Percentiles rank a stretch among this genome's conserved stretches.
Conservation (phyloP, 2,888 invertebrate species). For the Xestia ashworthii region DNA sequence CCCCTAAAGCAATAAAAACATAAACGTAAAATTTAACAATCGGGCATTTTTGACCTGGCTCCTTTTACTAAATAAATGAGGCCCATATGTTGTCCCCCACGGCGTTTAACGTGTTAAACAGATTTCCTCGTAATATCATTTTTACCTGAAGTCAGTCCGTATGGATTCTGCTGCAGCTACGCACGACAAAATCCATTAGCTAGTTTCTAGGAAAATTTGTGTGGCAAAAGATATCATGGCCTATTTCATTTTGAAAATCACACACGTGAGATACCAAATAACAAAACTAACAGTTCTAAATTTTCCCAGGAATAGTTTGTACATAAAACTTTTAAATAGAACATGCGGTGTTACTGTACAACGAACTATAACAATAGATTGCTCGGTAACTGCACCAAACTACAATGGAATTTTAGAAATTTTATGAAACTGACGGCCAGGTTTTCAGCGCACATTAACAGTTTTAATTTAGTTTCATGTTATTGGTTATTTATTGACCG, state of each 20-base stretch:
- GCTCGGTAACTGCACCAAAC: slow-evolving; percentile 36
- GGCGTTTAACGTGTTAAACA: no score
- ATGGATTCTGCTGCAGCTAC: slow-evolving; percentile 6
- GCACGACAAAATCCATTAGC: slow-evolving; percentile 20
- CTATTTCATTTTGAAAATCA: slow-evolving; percentile 3
- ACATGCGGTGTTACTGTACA: slow-evolving; percentile 38
- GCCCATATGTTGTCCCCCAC: no score
- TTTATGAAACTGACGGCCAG: slow-evolving; percentile 40
- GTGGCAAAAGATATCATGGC: neutral
- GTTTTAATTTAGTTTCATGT: slow-evolving; percentile 21
- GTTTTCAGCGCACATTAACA: slow-evolving; percentile 24
- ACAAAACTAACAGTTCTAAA: slow-evolving; percentile 23
- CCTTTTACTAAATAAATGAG: no score
- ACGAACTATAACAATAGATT: slow-evolving; percentile 50
- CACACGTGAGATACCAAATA: slow-evolving; percentile 15
- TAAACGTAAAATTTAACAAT: no score
- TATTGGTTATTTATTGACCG: slow-evolving; percentile 27
- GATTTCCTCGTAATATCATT: neutral
- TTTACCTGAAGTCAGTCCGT: neutral
- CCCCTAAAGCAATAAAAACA: no score
- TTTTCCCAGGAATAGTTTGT: slow-evolving; percentile 31
- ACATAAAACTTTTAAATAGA: slow-evolving; percentile 52
- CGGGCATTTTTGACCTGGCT: no score
- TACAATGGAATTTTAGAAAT: slow-evolving; percentile 48
- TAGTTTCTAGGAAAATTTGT: neutral